A percentile compares a stretch with the other conserved stretches of the same genome.
These are phyloP conservation scores for Pseudococcus viburni DNA, from an alignment of 2,888 invertebrate genomes.

Conservation along the genomic window DNA sequence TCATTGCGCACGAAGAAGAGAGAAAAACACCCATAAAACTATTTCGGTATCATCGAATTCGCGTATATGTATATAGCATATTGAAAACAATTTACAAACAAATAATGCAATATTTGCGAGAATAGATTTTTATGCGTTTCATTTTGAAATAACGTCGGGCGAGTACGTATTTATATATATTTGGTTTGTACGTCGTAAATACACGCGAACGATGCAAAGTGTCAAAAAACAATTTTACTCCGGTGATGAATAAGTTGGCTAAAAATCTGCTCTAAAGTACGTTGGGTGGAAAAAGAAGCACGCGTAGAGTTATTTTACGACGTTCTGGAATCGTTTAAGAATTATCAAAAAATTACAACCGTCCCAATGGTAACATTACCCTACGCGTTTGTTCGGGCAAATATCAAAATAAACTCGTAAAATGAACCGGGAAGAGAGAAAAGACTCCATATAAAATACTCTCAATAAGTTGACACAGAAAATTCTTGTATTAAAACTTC, in stretches of 20 bases:
- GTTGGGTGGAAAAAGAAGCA: neutral
- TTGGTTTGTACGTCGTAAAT: slow-evolving; percentile 5
- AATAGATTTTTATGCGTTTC: slow-evolving; percentile 37
- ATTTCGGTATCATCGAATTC: neutral
- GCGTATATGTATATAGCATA: slow-evolving; percentile 4
- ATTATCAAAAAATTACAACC: slow-evolving; percentile 38
- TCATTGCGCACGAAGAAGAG: neutral
- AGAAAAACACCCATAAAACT: slow-evolving; percentile 10
- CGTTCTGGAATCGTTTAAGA: slow-evolving; percentile 7
- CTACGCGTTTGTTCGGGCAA: neutral
- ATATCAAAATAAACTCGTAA: slow-evolving; percentile 29
- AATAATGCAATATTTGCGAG: slow-evolving; percentile 12
- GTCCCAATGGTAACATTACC: slow-evolving; percentile 13
- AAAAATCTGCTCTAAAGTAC: neutral
- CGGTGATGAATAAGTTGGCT: neutral
- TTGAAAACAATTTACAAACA: slow-evolving; percentile 50
- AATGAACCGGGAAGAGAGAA: neutral
- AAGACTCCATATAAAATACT: neutral
- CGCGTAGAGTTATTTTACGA: neutral
- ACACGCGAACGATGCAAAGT: neutral
- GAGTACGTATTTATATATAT: neutral
- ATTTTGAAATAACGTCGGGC: neutral
- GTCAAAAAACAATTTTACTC: slow-evolving; percentile 28
- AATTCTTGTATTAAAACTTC: neutral
- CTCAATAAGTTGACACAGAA: neutral